These are phyloP conservation scores for Ceratosolen fusciceps DNA, from an alignment of 1,140 invertebrate genomes.

Conservation along the genomic window DNA sequence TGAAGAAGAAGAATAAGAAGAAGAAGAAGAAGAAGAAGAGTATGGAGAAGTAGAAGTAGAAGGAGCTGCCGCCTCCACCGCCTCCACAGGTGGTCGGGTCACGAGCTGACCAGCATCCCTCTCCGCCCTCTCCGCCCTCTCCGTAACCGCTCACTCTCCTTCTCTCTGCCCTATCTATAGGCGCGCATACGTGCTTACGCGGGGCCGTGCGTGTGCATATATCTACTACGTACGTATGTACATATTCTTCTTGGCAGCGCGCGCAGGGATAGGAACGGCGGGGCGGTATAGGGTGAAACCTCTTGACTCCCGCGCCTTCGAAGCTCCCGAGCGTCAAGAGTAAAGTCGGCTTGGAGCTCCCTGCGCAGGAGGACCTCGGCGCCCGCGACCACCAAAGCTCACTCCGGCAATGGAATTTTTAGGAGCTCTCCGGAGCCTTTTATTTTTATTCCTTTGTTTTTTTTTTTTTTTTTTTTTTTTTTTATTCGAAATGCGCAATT, in stretches of 20 bases:
- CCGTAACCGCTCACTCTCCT: background rate
- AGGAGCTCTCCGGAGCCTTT: no score
- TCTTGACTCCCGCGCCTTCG: background rate
- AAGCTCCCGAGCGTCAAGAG: background rate
- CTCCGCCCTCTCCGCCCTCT: no score
- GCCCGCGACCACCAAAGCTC: background rate
- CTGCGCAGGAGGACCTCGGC: background rate
- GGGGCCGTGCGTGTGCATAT: no score
- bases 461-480: no score
- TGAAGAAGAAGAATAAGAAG: no score
- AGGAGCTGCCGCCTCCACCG: constrained; percentile 5
- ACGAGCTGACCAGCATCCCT: constrained; percentile 43
- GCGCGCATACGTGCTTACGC: no score
- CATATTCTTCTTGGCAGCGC: background rate
- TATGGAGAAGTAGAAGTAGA: constrained; percentile 5
- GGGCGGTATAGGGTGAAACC: background rate
- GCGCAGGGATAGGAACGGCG: background rate
- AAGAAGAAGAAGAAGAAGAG: no score
- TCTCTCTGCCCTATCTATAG: background rate
- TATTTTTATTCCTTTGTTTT: background rate
- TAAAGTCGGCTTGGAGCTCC: background rate
- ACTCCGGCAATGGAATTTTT: background rate
- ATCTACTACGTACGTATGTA: no score
- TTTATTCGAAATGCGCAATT: no score
- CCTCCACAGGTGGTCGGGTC: constrained; percentile 50